Base-by-base conservation (phyloP, 1,140 invertebrate species). In the Drosophila santomea region DNA sequence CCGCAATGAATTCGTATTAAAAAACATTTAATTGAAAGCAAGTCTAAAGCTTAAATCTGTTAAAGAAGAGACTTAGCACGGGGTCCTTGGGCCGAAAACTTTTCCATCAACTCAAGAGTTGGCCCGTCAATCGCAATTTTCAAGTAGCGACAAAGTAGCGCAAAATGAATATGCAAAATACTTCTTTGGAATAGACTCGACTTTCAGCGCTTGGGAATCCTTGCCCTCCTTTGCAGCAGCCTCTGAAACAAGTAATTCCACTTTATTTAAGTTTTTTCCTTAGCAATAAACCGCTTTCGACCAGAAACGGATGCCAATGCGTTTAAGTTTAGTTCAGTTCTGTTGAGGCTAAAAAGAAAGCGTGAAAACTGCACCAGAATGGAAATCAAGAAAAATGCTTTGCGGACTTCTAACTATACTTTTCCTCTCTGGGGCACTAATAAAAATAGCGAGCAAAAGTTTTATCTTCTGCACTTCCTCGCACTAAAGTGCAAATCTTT, bases 121-220 rank as follows among this genome's bases (percentile, higher is more conserved):
- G 35, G 55, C 36, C 72, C 52, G 56, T 75, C 68, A 72, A 61
- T 61, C 54, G 72, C 67, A 62, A 78, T 69, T 57, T 75, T 61
- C 39, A 78, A 80, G 61, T 74, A 63, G 62, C 62, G 72, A 78
- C 83, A 75, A 88, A 86, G 78, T 86, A 76, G 60, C 44, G 69
- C 44, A 66, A 64, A 82, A 88, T 86, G 83, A 88, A 88, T 88
- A 88, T 86, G 83, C 83, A 86, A 82, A 86, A 78, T 69, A 66
- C 64, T 72, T 14, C 51, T 77, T 43, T 51, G 50, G 44, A 45
- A 50, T 54, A 43, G 47, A 59, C 50, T 55, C 57, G 69, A 66
- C 58, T 59, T 54, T 59, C 73, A 66, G 61, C 72, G 52, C 52
- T 60, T 47, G 62, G 25, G 50, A 50, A 28, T 50, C 52, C 52